These are phyloP conservation scores for Drosophila basisetae DNA, from an alignment of 2,888 invertebrate species.

Conservation along the genomic window DNA sequence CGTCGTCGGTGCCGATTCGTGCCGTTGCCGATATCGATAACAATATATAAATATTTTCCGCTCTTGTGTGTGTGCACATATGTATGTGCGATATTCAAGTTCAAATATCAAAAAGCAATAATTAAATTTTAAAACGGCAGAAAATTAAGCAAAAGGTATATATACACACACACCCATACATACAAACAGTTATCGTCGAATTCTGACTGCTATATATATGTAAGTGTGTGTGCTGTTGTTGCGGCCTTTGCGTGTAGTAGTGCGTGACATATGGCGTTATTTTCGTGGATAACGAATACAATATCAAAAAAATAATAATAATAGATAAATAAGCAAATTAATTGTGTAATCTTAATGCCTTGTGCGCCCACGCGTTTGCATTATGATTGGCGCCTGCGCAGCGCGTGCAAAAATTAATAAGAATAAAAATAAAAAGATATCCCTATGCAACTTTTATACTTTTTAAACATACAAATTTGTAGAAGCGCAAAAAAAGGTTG, in stretches of 20 bases:
- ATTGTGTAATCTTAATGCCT: conserved; percentile 65
- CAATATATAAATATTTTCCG: conserved; percentile 27
- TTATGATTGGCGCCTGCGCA: conserved; percentile 67
- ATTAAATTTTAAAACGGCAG: conserved; percentile 54
- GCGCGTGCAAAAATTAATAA: conserved; percentile 7
- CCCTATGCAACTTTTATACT: conserved; percentile 15
- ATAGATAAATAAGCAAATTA: conserved; percentile 49
- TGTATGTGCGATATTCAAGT: conserved; percentile 63
- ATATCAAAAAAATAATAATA: conserved; percentile 20
- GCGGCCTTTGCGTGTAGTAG: conserved; percentile 52
- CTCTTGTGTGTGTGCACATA: conserved; percentile 24
- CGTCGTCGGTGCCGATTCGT: conserved; percentile 78
- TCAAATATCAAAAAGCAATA: conserved; percentile 71
- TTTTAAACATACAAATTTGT: conserved; percentile 9
- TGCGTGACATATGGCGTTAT: conserved; percentile 77
- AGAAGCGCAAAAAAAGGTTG: conserved; percentile 13
- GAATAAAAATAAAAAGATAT: conserved; percentile 8
- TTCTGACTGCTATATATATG: conserved; percentile 17
- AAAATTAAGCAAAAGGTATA: conserved; percentile 64
- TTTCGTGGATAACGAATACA: conserved; percentile 47
- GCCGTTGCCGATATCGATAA: conserved; percentile 75
- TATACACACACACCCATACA: conserved; percentile 26
- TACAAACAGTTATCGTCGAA: conserved; percentile 40
- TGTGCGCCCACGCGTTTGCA: conserved; percentile 35
- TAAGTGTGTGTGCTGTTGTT: conserved; percentile 31